These are phyloP conservation scores for Pelecanoides urinatrix DNA, from an alignment of 2,113 vertebrate species.

Conservation along the genomic window DNA sequence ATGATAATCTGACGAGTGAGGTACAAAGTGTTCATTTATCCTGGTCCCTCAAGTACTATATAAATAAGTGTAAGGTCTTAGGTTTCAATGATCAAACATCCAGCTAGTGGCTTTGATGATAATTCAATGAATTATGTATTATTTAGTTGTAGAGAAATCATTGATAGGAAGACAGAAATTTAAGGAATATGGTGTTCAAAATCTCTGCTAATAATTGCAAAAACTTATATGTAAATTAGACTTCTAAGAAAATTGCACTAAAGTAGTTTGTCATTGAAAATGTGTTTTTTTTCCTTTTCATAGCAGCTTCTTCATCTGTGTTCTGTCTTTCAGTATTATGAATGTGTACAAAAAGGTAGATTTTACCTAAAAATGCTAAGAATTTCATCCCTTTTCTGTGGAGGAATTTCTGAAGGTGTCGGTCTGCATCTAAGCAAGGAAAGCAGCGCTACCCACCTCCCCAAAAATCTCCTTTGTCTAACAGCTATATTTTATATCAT, in stretches of 20 bases:
- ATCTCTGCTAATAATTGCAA: not conserved
- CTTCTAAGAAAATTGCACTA: not conserved
- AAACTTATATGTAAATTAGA: not conserved
- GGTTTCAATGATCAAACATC: not conserved
- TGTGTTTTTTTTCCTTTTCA: not conserved
- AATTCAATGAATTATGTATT: not conserved
- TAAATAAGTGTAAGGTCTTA: not conserved
- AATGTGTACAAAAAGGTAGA: not conserved
- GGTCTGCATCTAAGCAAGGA: not conserved
- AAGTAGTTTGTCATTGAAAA: not conserved
- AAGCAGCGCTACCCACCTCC: not conserved
- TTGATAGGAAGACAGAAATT: not conserved
- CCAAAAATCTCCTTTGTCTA: not conserved
- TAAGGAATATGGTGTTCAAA: not conserved
- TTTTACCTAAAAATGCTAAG: not conserved
- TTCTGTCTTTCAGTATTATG: not conserved
- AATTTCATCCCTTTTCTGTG: not conserved
- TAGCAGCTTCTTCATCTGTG: not conserved
- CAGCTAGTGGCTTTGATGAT: not conserved
- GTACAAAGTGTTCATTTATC: not conserved
- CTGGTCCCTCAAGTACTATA: not conserved
- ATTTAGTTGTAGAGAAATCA: not conserved
- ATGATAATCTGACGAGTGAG: not conserved
- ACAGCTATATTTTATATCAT: not conserved
- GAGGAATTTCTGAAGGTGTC: not conserved